phyloP scores from a whole-genome alignment of 2,888 invertebrate genomes.

The Microplitis manilae region DNA sequence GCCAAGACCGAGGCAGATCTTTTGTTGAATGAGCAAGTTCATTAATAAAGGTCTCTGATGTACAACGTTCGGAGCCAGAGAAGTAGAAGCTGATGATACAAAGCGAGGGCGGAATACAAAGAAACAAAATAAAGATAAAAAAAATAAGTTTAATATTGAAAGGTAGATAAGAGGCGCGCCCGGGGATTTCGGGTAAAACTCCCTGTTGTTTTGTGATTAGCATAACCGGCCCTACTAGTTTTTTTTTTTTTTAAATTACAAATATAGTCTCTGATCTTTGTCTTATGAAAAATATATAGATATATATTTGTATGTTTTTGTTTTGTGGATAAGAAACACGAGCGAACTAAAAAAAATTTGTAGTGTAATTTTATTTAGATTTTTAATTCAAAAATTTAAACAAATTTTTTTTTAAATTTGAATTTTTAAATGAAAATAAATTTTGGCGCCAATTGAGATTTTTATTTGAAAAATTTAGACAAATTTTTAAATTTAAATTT shows the following conservation, averaged over 20 bases:
- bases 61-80: background rate
- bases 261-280: background rate
- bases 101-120: slow-evolving; percentile 25
- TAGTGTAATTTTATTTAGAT: too few species aligned
- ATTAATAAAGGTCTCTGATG: slow-evolving; percentile 26
- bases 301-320: background rate
- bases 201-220: slow-evolving; percentile 49
- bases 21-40: slow-evolving; percentile 23
- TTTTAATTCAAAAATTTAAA: too few species aligned
- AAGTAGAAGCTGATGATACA: slow-evolving; percentile 40
- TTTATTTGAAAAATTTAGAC: too few species aligned
- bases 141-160: slow-evolving; percentile 31
- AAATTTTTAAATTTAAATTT: too few species aligned
- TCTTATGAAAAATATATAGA: background rate
- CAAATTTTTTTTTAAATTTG: too few species aligned
- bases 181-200: slow-evolving; percentile 48
- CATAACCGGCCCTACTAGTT: slow-evolving; percentile 57
- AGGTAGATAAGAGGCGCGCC: slow-evolving; percentile 45
- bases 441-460: too few species aligned
- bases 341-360: too few species aligned
- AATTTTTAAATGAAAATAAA: too few species aligned
- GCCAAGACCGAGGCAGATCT: background rate
- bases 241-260: slow-evolving; percentile 39
- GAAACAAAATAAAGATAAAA: slow-evolving; percentile 22
- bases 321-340: background rate